A percentile compares a stretch with the other conserved stretches of the same genome.
Conservation (phyloP, 2,888 invertebrate genomes). For the Autographa pulchrina region DNA sequence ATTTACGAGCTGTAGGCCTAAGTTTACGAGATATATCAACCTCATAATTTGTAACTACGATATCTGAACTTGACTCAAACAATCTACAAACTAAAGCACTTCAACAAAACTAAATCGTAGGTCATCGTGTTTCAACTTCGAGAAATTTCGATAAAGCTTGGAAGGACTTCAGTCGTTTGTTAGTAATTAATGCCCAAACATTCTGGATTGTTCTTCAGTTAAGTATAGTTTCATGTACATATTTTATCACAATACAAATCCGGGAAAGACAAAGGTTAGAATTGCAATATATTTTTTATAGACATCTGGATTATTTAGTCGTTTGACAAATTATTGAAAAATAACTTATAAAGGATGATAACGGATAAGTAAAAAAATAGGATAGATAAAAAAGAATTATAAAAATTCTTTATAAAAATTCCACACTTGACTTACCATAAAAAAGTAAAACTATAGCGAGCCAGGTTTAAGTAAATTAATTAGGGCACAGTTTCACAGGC, state of each 20-base stretch:
- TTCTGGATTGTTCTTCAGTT: slow-evolving; percentile 4
- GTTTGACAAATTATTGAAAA: too few species aligned
- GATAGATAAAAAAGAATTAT: too few species aligned
- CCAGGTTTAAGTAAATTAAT: slow-evolving; percentile 54
- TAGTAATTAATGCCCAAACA: slow-evolving; percentile 16
- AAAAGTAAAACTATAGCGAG: slow-evolving; percentile 25
- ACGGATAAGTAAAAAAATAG: too few species aligned
- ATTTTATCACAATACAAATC: neutral
- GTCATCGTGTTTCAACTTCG: slow-evolving; percentile 18
- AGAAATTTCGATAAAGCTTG: slow-evolving; percentile 3
- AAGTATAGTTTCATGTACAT: neutral
- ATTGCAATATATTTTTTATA: too few species aligned
- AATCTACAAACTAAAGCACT: slow-evolving; percentile 45
- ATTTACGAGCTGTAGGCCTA: slow-evolving; percentile 1
- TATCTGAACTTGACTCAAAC: slow-evolving; percentile 36
- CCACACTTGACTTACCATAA: too few species aligned
- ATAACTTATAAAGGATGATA: too few species aligned
- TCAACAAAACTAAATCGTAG: slow-evolving; percentile 29
- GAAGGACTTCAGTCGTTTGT: slow-evolving; percentile 3
- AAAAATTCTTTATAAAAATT: too few species aligned
- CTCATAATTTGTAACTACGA: slow-evolving; percentile 30
- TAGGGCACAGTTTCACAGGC: slow-evolving; percentile 51
- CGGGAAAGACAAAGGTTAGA: neutral
- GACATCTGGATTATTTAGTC: too few species aligned
- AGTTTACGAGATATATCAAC: slow-evolving; percentile 31